Conservation (phyloP, 2,113 vertebrate species). For the Lucifuga dentata region DNA sequence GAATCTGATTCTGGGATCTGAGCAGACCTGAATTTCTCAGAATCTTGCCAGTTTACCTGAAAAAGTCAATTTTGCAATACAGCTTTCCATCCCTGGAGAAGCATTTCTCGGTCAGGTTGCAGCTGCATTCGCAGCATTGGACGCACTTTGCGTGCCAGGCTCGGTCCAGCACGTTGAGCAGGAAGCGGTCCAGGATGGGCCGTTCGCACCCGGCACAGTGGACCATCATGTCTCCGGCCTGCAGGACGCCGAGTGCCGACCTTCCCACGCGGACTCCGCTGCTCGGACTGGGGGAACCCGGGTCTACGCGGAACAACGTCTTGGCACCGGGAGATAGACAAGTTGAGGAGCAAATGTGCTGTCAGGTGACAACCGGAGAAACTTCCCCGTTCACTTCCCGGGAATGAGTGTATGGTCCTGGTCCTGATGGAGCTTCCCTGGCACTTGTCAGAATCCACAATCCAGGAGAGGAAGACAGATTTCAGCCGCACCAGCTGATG, state of each 20-base stretch:
- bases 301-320: constrained; percentile 82
- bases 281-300: constrained; percentile 77
- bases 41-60: constrained; percentile 86
- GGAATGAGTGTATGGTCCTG: constrained; percentile 47
- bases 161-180: constrained; percentile 95
- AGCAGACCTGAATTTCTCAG: neutral
- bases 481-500: constrained; percentile 52
- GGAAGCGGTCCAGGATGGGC: constrained; percentile 95
- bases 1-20: neutral
- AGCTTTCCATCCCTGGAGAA: constrained; percentile 98
- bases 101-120: constrained; percentile 96
- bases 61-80: constrained; percentile 98
- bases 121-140: constrained; percentile 96
- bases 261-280: constrained; percentile 77
- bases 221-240: constrained; percentile 93
- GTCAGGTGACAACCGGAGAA: constrained; percentile 52
- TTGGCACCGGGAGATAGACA: constrained; percentile 69
- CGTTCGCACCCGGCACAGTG: constrained; percentile 97
- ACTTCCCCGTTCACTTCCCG: constrained; percentile 35
- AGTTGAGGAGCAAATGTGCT: constrained; percentile 41
- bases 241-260: constrained; percentile 78
- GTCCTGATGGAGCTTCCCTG: constrained; percentile 41
- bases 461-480: constrained; percentile 52
- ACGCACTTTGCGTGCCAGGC: constrained; percentile 98
- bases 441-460: constrained; percentile 78